Percentiles rank a stretch among this genome's conserved stretches.
Conservation (phyloP, 1,140 invertebrate species). For the Lineus longissimus region DNA sequence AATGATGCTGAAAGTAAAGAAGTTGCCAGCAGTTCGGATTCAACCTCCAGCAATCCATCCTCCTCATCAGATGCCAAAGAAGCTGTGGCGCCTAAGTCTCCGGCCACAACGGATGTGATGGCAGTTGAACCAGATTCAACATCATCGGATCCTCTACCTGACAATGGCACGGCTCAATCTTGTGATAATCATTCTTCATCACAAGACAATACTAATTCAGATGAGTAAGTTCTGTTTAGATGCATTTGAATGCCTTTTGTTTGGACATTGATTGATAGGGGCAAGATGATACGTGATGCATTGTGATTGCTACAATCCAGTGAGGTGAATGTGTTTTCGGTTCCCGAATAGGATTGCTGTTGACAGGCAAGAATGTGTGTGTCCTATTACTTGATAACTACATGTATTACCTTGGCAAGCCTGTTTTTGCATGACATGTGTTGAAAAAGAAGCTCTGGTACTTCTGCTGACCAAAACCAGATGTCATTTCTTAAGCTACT, state of each 20-base stretch:
- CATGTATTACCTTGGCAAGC: no score
- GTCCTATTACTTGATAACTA: no score
- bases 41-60: background rate
- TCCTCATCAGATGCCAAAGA: background rate
- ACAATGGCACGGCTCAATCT: background rate
- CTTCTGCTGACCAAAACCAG: no score
- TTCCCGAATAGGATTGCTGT: no score
- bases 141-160: background rate
- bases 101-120: background rate
- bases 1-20: conserved; percentile 12
- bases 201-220: background rate
- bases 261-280: no score
- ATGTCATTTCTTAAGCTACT: no score
- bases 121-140: background rate
- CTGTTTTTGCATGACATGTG: no score
- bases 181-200: background rate
- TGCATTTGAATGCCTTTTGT: conserved; percentile 7
- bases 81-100: conserved; percentile 3
- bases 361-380: no score
- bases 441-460: no score
- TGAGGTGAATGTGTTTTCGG: no score
- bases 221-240: conserved; percentile 4
- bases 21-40: conserved; percentile 8
- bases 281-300: background rate
- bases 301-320: no score